A percentile compares a stretch with the other conserved stretches of the same genome.
Conservation (phyloP, 2,888 invertebrate genomes). For the Clusia tigrina region DNA sequence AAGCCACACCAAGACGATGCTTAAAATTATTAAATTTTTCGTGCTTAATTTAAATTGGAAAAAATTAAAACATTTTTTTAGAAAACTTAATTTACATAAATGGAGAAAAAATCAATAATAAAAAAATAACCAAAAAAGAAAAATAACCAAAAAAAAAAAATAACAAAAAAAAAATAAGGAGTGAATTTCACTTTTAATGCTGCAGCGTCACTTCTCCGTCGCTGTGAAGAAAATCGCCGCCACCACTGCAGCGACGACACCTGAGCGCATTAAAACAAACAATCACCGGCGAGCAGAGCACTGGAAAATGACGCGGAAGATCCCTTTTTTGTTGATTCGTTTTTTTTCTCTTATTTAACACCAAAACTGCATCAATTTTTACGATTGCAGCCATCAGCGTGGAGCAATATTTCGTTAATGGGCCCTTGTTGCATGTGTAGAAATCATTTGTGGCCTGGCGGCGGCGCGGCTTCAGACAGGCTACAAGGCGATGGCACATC, state of each 20-base stretch:
- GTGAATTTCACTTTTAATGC: conserved; percentile 6
- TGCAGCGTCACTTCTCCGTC: neutral
- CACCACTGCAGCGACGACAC: neutral
- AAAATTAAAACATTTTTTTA: neutral
- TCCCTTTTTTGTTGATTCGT: neutral
- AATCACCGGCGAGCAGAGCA: neutral
- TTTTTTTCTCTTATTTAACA: neutral
- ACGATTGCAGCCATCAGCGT: neutral
- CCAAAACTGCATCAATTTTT: neutral
- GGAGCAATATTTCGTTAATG: neutral
- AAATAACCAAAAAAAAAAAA: too few species aligned
- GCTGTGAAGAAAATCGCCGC: neutral
- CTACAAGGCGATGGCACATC: neutral
- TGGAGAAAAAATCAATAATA: neutral
- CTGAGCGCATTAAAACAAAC: neutral
- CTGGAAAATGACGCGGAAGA: neutral
- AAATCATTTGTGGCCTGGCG: too few species aligned
- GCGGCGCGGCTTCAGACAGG: neutral
- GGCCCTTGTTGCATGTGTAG: neutral
- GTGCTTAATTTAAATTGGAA: neutral
- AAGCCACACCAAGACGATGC: too few species aligned
- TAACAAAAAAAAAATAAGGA: too few species aligned
- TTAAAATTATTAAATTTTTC: conserved; percentile 10
- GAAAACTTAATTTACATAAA: conserved; percentile 1
- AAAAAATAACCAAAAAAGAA: conserved; percentile 2